These are phyloP conservation scores for Oceanites oceanicus DNA, from an alignment of 2,113 vertebrate genomes.

Conservation along the genomic window DNA sequence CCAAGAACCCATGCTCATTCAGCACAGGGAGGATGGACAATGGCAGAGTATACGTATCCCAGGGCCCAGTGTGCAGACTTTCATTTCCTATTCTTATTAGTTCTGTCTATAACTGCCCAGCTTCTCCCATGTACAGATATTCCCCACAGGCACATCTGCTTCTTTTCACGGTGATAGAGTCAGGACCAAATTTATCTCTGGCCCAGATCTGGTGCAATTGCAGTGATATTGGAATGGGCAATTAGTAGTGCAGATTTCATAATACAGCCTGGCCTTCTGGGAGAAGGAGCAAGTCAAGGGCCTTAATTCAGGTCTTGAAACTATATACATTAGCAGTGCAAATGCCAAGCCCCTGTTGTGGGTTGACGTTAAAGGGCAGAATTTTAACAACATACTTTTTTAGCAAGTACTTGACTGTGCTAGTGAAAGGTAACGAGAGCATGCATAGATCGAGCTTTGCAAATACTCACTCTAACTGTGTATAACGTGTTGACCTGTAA, in stretches of 20 bases:
- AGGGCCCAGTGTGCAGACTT: neutral
- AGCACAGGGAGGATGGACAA: neutral
- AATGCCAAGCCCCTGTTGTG: neutral
- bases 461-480: conserved; percentile 83
- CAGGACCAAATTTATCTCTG: conserved; percentile 31
- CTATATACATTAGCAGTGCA: neutral
- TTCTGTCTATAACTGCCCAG: conserved; percentile 9
- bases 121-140: neutral
- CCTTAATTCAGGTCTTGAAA: neutral
- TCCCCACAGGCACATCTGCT: neutral
- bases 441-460: neutral
- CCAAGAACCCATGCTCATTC: neutral
- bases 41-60: neutral
- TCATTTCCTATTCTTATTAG: neutral
- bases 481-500: conserved; percentile 80
- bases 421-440: neutral
- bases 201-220: neutral
- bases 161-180: neutral
- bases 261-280: neutral
- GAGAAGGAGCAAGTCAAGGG: neutral
- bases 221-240: neutral
- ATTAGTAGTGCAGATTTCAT: neutral
- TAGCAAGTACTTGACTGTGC: neutral
- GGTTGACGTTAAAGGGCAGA: neutral
- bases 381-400: neutral